Evolutionary conservation across 1,140 invertebrate species (phyloP).

Genomic region (Venustaconcha ellipsiformis): DNA sequence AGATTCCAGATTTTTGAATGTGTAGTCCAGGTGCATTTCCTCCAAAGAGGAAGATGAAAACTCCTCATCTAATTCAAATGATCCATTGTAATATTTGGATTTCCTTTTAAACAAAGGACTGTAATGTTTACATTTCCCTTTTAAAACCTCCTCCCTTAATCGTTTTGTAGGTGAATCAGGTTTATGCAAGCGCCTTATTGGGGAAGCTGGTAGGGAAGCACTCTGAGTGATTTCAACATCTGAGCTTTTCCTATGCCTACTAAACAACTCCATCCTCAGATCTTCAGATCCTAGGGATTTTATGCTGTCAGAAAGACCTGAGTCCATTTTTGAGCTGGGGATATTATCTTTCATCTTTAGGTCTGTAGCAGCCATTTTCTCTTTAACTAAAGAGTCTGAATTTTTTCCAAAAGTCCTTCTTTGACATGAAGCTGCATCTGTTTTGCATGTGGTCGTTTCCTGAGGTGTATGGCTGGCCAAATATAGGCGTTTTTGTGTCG

Average conservation of each 20-base stretch:
- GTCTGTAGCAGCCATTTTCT: conserved; percentile 4
- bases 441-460: conserved; percentile 2
- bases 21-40: conserved; percentile 74
- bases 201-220: conserved; percentile 61
- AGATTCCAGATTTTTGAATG: conserved; percentile 90
- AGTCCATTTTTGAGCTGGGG: too few relatives aligned
- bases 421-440: conserved; percentile 2
- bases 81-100: conserved; percentile 52
- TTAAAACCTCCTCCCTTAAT: conserved; percentile 50
- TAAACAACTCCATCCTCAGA: conserved; percentile 1
- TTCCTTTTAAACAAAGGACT: conserved; percentile 58
- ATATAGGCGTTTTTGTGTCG: conserved; percentile 52
- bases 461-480: conserved; percentile 40
- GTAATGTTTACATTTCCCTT: conserved; percentile 54
- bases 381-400: conserved; percentile 21
- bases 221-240: conserved; percentile 54
- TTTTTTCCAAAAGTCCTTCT: conserved; percentile 14
- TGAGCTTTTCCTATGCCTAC: conserved; percentile 2
- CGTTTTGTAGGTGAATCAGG: conserved; percentile 44
- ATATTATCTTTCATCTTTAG: too few relatives aligned
- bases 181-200: conserved; percentile 44
- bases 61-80: conserved; percentile 88
- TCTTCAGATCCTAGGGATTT: not conserved
- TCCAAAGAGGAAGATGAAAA: conserved; percentile 75
- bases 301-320: too few relatives aligned